These are phyloP conservation scores for Drosophila leonis DNA, from an alignment of 2,888 invertebrate genomes.

Conservation along the genomic window DNA sequence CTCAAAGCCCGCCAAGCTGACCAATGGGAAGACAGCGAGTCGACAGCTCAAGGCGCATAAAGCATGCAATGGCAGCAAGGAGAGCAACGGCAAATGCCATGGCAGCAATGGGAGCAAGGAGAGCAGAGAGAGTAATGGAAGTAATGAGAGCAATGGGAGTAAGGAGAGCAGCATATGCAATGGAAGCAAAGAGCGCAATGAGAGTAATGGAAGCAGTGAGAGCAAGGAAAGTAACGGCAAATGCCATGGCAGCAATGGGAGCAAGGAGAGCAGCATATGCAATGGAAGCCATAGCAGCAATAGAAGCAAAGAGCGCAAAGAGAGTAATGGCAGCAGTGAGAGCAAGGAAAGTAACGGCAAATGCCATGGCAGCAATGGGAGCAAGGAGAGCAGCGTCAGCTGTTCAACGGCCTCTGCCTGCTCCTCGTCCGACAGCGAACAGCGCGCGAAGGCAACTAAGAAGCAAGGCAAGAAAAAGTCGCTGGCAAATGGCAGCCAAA, in stretches of 20 bases:
- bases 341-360: too few relatives aligned
- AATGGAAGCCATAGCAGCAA: background rate
- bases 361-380: background rate
- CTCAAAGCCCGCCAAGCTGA: constrained; percentile 26
- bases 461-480: constrained; percentile 77
- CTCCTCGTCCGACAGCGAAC: constrained; percentile 80
- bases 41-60: constrained; percentile 81
- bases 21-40: constrained; percentile 50
- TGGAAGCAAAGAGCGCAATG: background rate
- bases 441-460: constrained; percentile 67
- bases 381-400: constrained; percentile 79
- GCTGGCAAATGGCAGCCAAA: constrained; percentile 37
- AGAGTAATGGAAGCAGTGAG: constrained; percentile 5
- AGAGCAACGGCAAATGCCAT: background rate
- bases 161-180: background rate
- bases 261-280: background rate
- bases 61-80: constrained; percentile 75
- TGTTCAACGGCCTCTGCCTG: constrained; percentile 30
- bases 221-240: background rate
- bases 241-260: background rate
- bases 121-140: background rate
- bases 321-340: background rate
- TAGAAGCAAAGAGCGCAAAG: constrained; percentile 2
- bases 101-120: background rate
- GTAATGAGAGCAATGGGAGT: background rate